phyloP scores from a whole-genome alignment of 2,113 vertebrate species.

The Rostratula benghalensis region DNA sequence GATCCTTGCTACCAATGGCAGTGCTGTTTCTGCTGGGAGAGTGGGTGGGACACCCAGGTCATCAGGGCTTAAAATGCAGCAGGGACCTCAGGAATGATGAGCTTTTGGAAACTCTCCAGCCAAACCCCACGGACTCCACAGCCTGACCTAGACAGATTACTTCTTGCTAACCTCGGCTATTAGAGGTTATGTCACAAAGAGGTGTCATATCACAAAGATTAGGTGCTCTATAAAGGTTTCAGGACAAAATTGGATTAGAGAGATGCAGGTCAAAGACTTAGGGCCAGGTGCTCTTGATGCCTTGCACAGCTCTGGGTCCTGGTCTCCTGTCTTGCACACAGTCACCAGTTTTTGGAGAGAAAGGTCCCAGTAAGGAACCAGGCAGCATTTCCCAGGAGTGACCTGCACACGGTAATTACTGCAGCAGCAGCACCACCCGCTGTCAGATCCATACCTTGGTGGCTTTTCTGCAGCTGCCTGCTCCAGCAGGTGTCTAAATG shows the following conservation, averaged over 20 bases:
- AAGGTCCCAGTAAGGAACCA: not conserved
- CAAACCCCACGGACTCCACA: not conserved
- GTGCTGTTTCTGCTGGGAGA: not conserved
- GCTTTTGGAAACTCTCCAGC: not conserved
- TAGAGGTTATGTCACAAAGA: conserved; percentile 16
- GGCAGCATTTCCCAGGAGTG: not conserved
- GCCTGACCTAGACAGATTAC: conserved; percentile 36
- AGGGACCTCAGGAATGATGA: not conserved
- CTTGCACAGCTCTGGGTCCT: not conserved
- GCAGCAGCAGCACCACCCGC: not conserved
- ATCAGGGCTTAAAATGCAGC: not conserved
- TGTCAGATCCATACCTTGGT: not conserved
- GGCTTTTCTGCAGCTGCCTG: not conserved
- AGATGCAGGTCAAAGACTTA: not conserved
- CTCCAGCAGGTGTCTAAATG: not conserved
- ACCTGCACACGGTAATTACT: not conserved
- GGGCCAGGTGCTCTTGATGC: not conserved
- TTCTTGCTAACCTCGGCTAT: not conserved
- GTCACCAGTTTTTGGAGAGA: not conserved
- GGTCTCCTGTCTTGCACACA: not conserved
- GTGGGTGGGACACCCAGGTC: not conserved
- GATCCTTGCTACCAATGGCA: not conserved
- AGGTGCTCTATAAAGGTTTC: not conserved
- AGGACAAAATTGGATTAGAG: conserved; percentile 1
- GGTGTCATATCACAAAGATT: conserved; percentile 6